phyloP scores from a whole-genome alignment of 35 echinoderm and acorn worm species.

The Lytechinus variegatus region DNA sequence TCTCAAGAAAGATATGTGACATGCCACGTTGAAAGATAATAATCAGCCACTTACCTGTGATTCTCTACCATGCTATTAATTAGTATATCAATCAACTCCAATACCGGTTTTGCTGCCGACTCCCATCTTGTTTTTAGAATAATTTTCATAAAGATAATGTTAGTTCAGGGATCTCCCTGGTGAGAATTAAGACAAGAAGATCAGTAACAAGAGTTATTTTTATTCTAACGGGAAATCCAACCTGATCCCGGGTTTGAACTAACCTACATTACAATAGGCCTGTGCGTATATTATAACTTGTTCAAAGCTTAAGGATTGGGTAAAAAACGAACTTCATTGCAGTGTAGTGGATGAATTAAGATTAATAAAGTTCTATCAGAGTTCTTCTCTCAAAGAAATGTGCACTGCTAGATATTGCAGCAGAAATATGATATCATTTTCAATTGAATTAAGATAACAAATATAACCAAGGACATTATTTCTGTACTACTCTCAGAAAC shows the following conservation, averaged over 20 bases:
- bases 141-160: neutral
- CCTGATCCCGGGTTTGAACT: neutral
- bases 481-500: neutral
- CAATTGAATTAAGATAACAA: neutral
- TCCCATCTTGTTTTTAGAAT: neutral
- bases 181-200: neutral
- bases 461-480: neutral
- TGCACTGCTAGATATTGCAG: neutral
- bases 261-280: neutral
- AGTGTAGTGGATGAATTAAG: too few species aligned
- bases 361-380: too few species aligned
- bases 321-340: neutral
- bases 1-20: neutral
- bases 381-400: neutral
- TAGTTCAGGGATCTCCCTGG: neutral
- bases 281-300: neutral
- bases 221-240: neutral
- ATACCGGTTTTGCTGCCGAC: neutral
- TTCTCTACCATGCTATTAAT: neutral
- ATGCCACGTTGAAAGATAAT: neutral
- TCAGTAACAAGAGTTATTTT: neutral
- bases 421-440: neutral
- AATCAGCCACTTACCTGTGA: constrained; percentile 1
- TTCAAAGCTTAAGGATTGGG: neutral
- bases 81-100: neutral